Base-by-base conservation (phyloP, 2,888 invertebrate species). In the Tachystola acroxantha region DNA sequence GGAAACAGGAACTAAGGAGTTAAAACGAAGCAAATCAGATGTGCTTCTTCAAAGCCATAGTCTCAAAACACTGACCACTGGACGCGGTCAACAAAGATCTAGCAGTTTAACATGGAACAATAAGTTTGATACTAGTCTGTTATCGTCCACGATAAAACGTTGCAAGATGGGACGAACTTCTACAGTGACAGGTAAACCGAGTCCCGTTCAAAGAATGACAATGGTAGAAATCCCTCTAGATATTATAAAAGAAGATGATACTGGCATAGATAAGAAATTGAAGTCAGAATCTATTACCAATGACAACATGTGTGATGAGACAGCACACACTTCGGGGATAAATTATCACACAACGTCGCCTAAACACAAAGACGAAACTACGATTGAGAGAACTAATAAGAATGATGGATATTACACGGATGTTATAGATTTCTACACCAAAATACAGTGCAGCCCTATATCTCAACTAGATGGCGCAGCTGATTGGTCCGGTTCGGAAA, bases 401-500 rank as follows among this genome's bases (percentile, higher is more conserved):
- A 65, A 70, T 7, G 82, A 85, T 33, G 82, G 76, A 9, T 84
- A 84, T 40, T 86, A 80, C 37, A 67, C 82, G 30, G 86, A 87
- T 42, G 87, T 88, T 1, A 88, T 88, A 39, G 88, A 88, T 50
- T 88, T 88, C 48, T 88, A 88, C 34, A 88, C 88, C 0, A 88
- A 88, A 55, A 87, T 88, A 48, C 86, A 86, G 37, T 88, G 88
- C 49, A 88, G 88, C 47, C 88, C 88, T 36, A 90, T 93, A 46
- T 91, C 92, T 29, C 92, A 93, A 70, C 72, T 92, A 42, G 93
- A 92, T 61, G 93, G 93, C 2, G 88, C 92, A 0, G 90, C 90
- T 26, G 93, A 93, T 57, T 88, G 91, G 86, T 88, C 91, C 11
- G 89, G 91, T 32, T 89, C 82, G 7, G 87, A 84, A 49, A 85